These are phyloP conservation scores for Tetrao urogallus DNA, from an alignment of 2,113 vertebrate genomes.

Conservation along the genomic window DNA sequence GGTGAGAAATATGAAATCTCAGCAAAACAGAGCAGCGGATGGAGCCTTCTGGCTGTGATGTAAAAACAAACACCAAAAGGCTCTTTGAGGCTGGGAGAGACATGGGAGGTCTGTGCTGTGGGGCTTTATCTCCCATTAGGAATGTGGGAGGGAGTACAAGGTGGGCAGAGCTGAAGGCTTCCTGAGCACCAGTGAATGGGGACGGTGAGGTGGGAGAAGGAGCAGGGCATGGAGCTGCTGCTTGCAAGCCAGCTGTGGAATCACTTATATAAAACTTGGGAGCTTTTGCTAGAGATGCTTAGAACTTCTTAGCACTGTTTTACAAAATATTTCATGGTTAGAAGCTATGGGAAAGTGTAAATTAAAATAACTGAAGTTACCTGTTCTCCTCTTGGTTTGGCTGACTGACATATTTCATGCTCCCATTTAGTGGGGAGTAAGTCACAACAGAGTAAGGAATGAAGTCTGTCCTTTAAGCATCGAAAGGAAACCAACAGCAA, in stretches of 20 bases:
- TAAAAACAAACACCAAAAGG: neutral
- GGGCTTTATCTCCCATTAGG: neutral
- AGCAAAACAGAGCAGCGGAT: neutral
- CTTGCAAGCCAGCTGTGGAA: neutral
- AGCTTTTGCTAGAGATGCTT: neutral
- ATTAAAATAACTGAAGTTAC: neutral
- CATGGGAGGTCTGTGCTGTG: neutral
- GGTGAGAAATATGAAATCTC: neutral
- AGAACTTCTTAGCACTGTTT: neutral
- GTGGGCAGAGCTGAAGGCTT: neutral
- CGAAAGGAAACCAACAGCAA: neutral
- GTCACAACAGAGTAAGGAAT: neutral
- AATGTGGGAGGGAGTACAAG: neutral
- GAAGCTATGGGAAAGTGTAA: neutral
- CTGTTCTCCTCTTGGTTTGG: no score
- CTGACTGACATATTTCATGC: no score
- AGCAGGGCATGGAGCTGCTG: neutral
- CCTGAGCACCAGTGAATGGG: neutral
- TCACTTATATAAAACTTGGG: neutral
- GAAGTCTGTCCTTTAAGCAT: neutral
- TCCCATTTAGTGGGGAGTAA: neutral
- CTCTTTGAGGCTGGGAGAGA: neutral
- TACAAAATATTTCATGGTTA: neutral
- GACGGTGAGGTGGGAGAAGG: accelerated
- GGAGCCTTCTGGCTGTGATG: neutral